A percentile compares a stretch with the other conserved stretches of the same genome.
These are phyloP conservation scores for Brachypalpus laphriformis DNA, from an alignment of 2,888 invertebrate species.

Conservation along the genomic window DNA sequence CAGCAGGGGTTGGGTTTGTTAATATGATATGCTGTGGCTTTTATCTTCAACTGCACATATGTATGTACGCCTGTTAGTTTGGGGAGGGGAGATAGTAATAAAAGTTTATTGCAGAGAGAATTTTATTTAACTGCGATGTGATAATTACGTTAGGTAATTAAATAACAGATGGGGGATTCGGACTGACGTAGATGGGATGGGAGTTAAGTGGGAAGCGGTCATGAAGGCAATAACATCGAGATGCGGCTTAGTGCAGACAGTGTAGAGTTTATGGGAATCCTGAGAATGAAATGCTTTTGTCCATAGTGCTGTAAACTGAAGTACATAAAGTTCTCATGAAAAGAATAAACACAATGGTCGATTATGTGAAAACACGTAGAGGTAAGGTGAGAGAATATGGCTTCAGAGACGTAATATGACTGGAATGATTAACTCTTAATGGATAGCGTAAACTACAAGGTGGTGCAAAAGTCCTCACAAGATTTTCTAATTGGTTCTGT, in stretches of 20 bases:
- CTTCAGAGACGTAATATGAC: too few relatives aligned
- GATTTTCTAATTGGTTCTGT: too few relatives aligned
- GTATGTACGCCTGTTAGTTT: not conserved
- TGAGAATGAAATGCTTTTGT: not conserved
- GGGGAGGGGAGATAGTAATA: not conserved
- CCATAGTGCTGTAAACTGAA: not conserved
- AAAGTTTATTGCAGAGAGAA: conserved; percentile 26
- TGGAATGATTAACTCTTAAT: too few relatives aligned
- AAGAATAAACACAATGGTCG: not conserved
- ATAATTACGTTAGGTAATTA: conserved; percentile 40
- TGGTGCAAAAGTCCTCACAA: too few relatives aligned
- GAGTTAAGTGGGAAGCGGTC: not conserved
- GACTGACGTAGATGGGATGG: not conserved
- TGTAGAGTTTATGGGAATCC: not conserved
- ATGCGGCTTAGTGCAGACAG: not conserved
- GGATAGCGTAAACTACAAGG: too few relatives aligned
- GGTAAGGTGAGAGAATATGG: not conserved
- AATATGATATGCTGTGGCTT: conserved; percentile 18
- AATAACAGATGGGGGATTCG: conserved; percentile 6
- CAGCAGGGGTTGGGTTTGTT: not conserved
- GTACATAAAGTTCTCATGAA: not conserved
- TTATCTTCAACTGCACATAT: conserved; percentile 3
- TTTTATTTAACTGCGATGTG: conserved; percentile 27
- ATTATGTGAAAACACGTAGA: not conserved
- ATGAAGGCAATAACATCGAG: not conserved